A percentile compares a stretch with the other conserved stretches of the same genome.
Evolutionary conservation across 1,140 invertebrate genomes (phyloP).

Genomic region (Drosophila pseudoananassae): DNA sequence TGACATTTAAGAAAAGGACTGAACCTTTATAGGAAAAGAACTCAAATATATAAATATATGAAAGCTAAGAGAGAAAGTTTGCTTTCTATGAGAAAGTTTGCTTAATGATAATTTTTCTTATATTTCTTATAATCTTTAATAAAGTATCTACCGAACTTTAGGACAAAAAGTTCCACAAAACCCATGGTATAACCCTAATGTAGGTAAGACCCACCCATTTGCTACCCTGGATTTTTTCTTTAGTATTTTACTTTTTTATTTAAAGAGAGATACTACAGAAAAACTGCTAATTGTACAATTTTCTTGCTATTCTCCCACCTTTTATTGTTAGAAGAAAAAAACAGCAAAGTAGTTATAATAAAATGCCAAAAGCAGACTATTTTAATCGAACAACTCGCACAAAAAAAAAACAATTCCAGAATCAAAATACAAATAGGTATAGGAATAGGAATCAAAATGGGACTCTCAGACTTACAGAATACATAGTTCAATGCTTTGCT

Average conservation of each 20-base stretch:
- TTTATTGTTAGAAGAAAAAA: slow-evolving; percentile 62
- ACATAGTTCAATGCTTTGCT: slow-evolving; percentile 67
- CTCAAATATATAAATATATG: no score
- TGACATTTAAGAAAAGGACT: no score
- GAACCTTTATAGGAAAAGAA: no score
- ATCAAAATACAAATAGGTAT: slow-evolving; percentile 1
- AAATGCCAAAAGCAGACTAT: slow-evolving; percentile 47
- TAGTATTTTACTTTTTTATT: slow-evolving; percentile 4
- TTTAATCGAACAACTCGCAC: slow-evolving; percentile 57
- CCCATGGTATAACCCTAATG: not conserved
- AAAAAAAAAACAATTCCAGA: slow-evolving; percentile 6
- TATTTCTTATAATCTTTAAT: not conserved
- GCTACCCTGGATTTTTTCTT: slow-evolving; percentile 9
- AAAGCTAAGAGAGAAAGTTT: no score
- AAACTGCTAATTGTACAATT: slow-evolving; percentile 62
- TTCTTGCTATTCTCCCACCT: slow-evolving; percentile 20
- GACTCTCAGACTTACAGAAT: slow-evolving; percentile 31
- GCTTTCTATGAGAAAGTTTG: no score
- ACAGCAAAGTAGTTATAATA: slow-evolving; percentile 32
- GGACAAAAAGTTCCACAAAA: not conserved
- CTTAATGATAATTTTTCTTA: no score
- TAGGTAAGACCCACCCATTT: not conserved
- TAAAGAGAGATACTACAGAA: slow-evolving; percentile 10
- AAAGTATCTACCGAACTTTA: not conserved
- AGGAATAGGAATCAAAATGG: slow-evolving; percentile 18